phyloP scores from a whole-genome alignment of 2,797 vertebrate genomes.

The Catostomus latipinnis region DNA sequence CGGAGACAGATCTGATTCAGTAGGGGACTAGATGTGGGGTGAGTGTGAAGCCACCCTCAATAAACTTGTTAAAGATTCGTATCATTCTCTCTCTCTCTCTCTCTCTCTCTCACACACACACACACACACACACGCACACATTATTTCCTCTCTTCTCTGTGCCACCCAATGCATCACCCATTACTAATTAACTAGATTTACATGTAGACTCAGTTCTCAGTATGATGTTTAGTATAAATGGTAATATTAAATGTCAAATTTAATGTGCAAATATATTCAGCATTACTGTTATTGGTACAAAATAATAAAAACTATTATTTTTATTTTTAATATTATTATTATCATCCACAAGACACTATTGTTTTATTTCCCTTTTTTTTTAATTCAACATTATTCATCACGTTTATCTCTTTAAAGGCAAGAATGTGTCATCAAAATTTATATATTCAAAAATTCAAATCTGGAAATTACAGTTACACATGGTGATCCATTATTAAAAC shows the following conservation, averaged over 20 bases:
- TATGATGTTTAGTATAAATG: constrained; percentile 2
- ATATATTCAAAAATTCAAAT: too few species aligned
- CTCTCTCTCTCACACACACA: constrained; percentile 58
- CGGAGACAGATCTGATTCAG: constrained; percentile 97
- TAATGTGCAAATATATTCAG: constrained; percentile 20
- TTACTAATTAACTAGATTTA: constrained; percentile 37
- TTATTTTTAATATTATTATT: not conserved
- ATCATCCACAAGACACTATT: not conserved
- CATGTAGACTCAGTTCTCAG: not conserved
- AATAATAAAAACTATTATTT: not conserved
- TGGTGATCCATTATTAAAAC: not conserved
- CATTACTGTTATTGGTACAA: not conserved
- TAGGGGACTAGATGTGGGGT: constrained; percentile 96
- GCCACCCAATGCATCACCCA: constrained; percentile 37
- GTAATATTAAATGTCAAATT: constrained; percentile 2
- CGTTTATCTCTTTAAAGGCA: not conserved
- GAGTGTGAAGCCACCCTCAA: constrained; percentile 94
- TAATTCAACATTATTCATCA: not conserved
- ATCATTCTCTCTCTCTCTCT: constrained; percentile 77
- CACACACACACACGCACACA: constrained; percentile 63
- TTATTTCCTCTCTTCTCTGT: constrained; percentile 30
- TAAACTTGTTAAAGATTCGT: constrained; percentile 94
- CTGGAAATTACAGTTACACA: not conserved
- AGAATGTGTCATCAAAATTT: too few species aligned
- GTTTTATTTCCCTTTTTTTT: not conserved